These are phyloP conservation scores for Heliconius hewitsoni DNA, from an alignment of 1,140 invertebrate species.

Conservation along the genomic window DNA sequence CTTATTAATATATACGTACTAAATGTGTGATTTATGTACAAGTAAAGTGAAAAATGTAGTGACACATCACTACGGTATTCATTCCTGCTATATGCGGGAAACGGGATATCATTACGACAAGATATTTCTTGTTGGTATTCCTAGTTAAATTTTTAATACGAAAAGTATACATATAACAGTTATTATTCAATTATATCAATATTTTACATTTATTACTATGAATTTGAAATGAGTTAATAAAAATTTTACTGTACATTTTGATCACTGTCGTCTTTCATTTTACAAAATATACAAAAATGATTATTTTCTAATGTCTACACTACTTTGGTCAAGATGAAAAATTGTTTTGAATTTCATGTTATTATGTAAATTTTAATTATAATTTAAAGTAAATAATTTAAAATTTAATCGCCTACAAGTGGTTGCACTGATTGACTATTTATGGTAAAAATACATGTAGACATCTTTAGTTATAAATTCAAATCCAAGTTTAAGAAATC, in stretches of 20 bases:
- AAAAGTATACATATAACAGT: background rate
- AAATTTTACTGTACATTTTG: slow-evolving; percentile 34
- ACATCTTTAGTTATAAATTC: no score
- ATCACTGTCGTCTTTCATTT: slow-evolving; percentile 75
- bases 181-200: background rate
- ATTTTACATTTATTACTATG: slow-evolving; percentile 11
- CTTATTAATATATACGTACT: background rate
- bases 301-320: slow-evolving; percentile 46
- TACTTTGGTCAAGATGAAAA: slow-evolving; percentile 56
- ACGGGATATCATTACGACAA: background rate
- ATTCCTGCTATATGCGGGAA: background rate
- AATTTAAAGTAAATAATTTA: background rate
- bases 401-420: background rate
- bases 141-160: background rate
- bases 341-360: slow-evolving; percentile 2
- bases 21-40: background rate
- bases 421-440: background rate
- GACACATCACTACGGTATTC: background rate
- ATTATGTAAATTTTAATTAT: background rate
- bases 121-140: no score
- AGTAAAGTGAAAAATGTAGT: background rate
- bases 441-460: no score
- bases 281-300: slow-evolving; percentile 72
- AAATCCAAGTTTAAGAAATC: no score
- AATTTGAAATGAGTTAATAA: slow-evolving; percentile 13